Conservation (phyloP, 2,888 invertebrate species). For the Parascotia fuliginaria region DNA sequence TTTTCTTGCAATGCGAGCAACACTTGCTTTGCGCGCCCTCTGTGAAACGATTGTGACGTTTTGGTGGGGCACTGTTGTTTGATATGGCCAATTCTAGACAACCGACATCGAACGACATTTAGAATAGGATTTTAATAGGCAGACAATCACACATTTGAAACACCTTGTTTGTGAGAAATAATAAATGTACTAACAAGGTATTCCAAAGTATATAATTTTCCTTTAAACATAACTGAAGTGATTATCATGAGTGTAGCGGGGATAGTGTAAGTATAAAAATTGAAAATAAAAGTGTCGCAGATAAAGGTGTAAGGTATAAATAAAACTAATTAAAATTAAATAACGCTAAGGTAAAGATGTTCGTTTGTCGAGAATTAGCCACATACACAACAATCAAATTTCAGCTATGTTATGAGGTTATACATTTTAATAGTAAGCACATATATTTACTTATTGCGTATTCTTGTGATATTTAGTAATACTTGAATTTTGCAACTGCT, state of each 20-base stretch:
- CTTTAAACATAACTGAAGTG: conserved; percentile 79
- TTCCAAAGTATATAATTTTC: conserved; percentile 38
- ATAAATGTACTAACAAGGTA: conserved; percentile 56
- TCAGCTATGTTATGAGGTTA: conserved; percentile 71
- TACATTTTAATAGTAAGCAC: background rate
- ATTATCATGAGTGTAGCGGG: conserved; percentile 76
- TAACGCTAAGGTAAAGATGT: conserved; percentile 44
- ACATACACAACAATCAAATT: conserved; percentile 80
- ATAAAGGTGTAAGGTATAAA: conserved; percentile 5
- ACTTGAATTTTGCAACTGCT: no score
- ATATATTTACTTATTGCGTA: background rate
- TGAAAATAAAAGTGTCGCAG: background rate
- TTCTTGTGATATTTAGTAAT: background rate
- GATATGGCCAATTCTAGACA: conserved; percentile 91
- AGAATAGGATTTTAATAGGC: conserved; percentile 58
- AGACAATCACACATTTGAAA: conserved; percentile 34
- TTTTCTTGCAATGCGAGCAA: conserved; percentile 90
- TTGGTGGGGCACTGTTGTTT: conserved; percentile 89
- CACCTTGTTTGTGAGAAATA: conserved; percentile 33
- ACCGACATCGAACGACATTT: conserved; percentile 81
- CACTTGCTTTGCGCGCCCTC: conserved; percentile 85
- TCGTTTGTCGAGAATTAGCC: conserved; percentile 81
- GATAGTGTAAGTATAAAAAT: conserved; percentile 20
- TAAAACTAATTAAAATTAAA: conserved; percentile 5
- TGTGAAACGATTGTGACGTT: conserved; percentile 86